Evolutionary conservation across 2,888 invertebrate species (phyloP), one percentile per base, ranked within the genome.

Genomic region (Copidosoma aretas): DNA sequence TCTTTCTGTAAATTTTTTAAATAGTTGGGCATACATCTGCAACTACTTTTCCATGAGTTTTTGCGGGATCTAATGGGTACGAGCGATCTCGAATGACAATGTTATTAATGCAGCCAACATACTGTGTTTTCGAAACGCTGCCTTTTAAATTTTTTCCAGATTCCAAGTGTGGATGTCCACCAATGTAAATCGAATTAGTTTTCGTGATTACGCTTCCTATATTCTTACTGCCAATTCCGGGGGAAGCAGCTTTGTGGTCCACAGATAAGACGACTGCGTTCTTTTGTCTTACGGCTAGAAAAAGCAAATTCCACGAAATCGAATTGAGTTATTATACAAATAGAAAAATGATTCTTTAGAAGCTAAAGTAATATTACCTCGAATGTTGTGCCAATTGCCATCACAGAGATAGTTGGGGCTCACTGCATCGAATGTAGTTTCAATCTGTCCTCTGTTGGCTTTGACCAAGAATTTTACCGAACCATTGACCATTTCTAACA

Each of bases 301-400:
- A 46, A 32, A 32, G 8, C n/a, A 32, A 32, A 32, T 32, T 32
- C 4, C 32, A 32, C 32, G 8, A 32, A 32, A 32, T 32, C 8
- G 4, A 46, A 65, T 22, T 25, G 22, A 10, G 51, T 43, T 22
- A 43, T 15, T 62, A 24, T 4, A 43, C 17, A 12, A 46, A 0
- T 21, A 17, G 17, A 10, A 12, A 46, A 32, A 32, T 32, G 32
- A 8, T 8, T 46, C 17, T 46, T 46, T 17, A 46, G 12, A 17
- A 12, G 17, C 43, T 15, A 8, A 46, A 2, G 43, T 46, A 15
- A 17, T 46, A 0, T 52, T 62, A 91, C 92, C 91, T 84, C 89
- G 88, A 77, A 97, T 93, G 67, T 88, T 91, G 80, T 98, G 97
- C 98, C 98, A 99, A 65, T 93, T 88, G 59, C 98, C 98, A 84